These are phyloP conservation scores for Agrotis puta DNA, from an alignment of 2,888 invertebrate genomes.

Conservation along the genomic window DNA sequence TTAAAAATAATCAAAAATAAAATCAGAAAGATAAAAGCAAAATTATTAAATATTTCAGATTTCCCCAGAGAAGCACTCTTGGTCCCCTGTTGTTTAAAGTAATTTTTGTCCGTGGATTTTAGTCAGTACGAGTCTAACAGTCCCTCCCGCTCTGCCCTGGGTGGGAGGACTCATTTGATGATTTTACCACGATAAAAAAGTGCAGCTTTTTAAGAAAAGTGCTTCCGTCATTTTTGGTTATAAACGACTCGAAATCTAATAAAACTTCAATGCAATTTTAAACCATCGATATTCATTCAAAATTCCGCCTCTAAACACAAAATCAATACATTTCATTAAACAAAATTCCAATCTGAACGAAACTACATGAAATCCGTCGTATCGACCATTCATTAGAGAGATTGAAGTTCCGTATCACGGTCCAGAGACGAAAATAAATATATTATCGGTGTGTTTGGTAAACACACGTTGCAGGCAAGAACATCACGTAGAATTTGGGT, in stretches of 20 bases:
- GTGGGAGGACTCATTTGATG: no score
- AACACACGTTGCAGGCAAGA: slow-evolving; percentile 67
- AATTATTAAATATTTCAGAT: neutral
- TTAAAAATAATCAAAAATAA: neutral
- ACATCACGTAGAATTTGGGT: slow-evolving; percentile 74
- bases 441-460: slow-evolving; percentile 63
- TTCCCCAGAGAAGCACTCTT: slow-evolving; percentile 11
- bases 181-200: no score
- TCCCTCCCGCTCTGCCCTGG: no score
- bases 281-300: neutral
- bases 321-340: slow-evolving; percentile 26
- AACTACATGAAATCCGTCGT: slow-evolving; percentile 18
- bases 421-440: slow-evolving; percentile 58
- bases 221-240: neutral
- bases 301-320: neutral
- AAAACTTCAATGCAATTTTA: neutral
- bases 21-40: neutral
- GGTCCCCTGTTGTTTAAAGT: neutral
- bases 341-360: slow-evolving; percentile 14
- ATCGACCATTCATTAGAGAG: slow-evolving; percentile 48
- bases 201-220: neutral
- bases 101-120: neutral
- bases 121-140: no score
- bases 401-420: slow-evolving; percentile 51
- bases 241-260: neutral